phyloP scores from a whole-genome alignment of 2,797 vertebrate genomes.

The Phrynocephalus forsythii region DNA sequence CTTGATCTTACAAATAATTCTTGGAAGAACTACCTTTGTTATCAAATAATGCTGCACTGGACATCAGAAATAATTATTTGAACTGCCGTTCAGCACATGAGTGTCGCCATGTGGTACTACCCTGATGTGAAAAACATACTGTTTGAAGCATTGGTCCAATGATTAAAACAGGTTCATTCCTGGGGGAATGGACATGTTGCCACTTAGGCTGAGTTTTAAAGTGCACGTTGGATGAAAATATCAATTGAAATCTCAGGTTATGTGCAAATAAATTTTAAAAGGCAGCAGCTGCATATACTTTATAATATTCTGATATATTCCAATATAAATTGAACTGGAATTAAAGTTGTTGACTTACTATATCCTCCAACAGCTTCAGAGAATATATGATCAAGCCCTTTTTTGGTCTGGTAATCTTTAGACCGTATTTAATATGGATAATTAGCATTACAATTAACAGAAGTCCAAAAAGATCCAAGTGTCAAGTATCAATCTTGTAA shows the following conservation, averaged over 20 bases:
- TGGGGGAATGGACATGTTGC: too few relatives aligned
- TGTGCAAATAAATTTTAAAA: not conserved
- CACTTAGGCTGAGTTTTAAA: not conserved
- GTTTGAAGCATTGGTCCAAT: not conserved
- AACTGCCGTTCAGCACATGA: not conserved
- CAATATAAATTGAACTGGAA: conserved; percentile 41
- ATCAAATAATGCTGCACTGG: not conserved
- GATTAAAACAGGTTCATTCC: not conserved
- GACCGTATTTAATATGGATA: conserved; percentile 56
- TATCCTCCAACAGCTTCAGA: conserved; percentile 25
- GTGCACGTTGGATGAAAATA: fast-evolving
- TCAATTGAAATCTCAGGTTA: not conserved
- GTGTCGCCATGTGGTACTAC: not conserved
- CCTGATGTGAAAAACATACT: not conserved
- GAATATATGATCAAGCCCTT: conserved; percentile 21
- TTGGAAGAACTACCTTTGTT: not conserved
- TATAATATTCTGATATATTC: conserved; percentile 35
- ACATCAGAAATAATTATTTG: not conserved
- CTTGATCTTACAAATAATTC: not conserved
- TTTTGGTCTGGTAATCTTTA: conserved; percentile 6
- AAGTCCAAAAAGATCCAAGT: conserved; percentile 47
- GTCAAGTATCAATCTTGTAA: conserved; percentile 27
- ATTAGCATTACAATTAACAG: conserved; percentile 39
- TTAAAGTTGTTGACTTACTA: not conserved
- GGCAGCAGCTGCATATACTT: fast-evolving